Evolutionary conservation across 2,113 vertebrate species (phyloP).

Genomic region (Tretioscincus oriximinensis): DNA sequence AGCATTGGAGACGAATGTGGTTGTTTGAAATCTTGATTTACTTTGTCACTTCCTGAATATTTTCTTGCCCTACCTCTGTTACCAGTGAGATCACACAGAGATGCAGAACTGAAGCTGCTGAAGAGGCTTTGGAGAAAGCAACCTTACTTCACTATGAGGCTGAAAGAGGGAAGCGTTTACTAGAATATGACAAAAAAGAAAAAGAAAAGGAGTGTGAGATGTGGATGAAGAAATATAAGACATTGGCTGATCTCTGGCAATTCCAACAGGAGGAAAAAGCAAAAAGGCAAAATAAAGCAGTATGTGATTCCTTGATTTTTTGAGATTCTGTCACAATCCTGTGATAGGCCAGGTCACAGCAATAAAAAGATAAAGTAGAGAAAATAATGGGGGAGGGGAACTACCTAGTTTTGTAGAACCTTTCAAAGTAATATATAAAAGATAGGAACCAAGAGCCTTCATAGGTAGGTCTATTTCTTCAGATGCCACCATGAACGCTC

Average conservation of each 20-base stretch:
- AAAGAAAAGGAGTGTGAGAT: slow-evolving; percentile 61
- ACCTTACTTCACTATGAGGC: slow-evolving; percentile 57
- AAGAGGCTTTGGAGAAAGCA: slow-evolving; percentile 62
- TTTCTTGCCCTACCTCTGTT: background rate
- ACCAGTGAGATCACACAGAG: slow-evolving; percentile 61
- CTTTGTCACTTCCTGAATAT: background rate
- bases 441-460: too few species aligned
- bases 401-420: too few species aligned
- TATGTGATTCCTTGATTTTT: slow-evolving; percentile 37
- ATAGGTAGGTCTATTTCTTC: too few species aligned
- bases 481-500: too few species aligned
- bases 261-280: slow-evolving; percentile 70
- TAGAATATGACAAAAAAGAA: slow-evolving; percentile 64
- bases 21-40: background rate
- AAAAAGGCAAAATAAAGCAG: slow-evolving; percentile 69
- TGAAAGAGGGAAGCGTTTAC: slow-evolving; percentile 59
- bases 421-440: too few species aligned
- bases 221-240: slow-evolving; percentile 70
- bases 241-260: slow-evolving; percentile 46
- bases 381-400: too few species aligned
- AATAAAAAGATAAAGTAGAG: too few species aligned
- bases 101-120: slow-evolving; percentile 51
- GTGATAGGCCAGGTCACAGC: too few species aligned
- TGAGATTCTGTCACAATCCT: too few species aligned
- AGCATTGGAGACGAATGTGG: background rate